phyloP scores from a whole-genome alignment of 2,888 invertebrate genomes.

The Rutpela maculata region DNA sequence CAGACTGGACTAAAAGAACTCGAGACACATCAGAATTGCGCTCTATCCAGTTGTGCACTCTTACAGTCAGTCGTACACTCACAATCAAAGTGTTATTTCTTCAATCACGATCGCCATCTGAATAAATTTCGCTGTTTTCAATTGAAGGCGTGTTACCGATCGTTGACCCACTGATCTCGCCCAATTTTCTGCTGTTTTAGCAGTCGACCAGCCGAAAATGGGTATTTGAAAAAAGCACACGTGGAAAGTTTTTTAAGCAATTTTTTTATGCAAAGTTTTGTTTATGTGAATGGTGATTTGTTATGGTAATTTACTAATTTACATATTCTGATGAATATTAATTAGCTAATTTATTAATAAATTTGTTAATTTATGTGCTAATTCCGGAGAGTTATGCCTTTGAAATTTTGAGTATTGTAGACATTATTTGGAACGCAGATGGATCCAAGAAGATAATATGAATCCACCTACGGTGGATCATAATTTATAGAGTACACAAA shows the following conservation, averaged over 20 bases:
- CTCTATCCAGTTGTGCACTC: slow-evolving; percentile 10
- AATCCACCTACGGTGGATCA: no score
- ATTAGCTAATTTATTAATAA: neutral
- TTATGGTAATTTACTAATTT: neutral
- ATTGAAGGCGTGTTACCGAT: neutral
- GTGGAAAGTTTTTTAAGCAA: neutral
- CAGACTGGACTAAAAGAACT: no score
- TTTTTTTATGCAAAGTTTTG: neutral
- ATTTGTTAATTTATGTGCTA: neutral
- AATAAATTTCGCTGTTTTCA: neutral
- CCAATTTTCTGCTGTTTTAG: slow-evolving; percentile 8
- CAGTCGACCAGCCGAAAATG: slow-evolving; percentile 8
- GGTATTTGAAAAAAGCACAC: slow-evolving; percentile 13
- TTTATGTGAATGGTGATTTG: neutral
- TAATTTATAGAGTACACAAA: no score
- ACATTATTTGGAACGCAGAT: no score
- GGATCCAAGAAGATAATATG: no score
- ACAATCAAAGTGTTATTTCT: neutral
- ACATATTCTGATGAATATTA: neutral
- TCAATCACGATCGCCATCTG: neutral
- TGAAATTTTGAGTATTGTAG: no score
- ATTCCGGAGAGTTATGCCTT: neutral
- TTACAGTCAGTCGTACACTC: neutral
- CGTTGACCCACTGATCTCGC: slow-evolving; percentile 24
- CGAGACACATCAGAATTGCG: slow-evolving; percentile 1